phyloP scores from a whole-genome alignment of 64 coral and sea anemone genomes.

The Pachyseris speciosa region DNA sequence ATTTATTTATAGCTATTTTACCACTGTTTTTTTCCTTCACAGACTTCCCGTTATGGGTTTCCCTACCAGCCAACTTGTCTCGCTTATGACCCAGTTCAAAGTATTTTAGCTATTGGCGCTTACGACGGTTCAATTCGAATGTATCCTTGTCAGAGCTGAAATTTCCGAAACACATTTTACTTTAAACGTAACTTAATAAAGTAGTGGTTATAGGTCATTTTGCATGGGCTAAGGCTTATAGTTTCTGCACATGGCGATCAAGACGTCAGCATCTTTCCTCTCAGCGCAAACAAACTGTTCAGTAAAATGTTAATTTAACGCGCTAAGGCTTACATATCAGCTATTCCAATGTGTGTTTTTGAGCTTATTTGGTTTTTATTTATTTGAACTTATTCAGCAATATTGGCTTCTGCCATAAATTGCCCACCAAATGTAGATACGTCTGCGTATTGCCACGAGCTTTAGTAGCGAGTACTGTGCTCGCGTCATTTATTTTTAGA shows the following conservation, averaged over 20 bases:
- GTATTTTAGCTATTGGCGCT: conserved; percentile 85
- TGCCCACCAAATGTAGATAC: not conserved
- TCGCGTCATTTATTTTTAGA: not conserved
- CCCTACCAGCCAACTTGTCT: conserved; percentile 92
- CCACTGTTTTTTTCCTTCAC: not conserved
- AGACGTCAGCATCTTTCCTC: not conserved
- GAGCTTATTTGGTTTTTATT: not conserved
- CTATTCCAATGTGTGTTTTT: not conserved
- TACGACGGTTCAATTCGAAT: conserved; percentile 80
- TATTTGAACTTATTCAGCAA: not conserved
- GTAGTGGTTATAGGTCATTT: not conserved
- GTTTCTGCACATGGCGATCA: not conserved
- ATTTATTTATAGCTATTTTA: not conserved
- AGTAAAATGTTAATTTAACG: not conserved
- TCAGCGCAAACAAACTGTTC: not conserved
- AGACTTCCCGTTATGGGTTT: conserved; percentile 97
- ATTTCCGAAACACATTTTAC: not conserved
- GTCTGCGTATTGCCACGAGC: not conserved
- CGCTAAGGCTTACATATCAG: not conserved
- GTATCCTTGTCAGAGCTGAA: conserved; percentile 77
- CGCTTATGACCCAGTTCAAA: conserved; percentile 92
- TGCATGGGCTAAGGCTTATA: not conserved
- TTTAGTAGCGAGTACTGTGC: not conserved
- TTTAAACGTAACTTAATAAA: not conserved
- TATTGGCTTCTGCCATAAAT: not conserved